Evolutionary conservation across 2,113 vertebrate species (phyloP).

Genomic region (Xyliphius kryptos): DNA sequence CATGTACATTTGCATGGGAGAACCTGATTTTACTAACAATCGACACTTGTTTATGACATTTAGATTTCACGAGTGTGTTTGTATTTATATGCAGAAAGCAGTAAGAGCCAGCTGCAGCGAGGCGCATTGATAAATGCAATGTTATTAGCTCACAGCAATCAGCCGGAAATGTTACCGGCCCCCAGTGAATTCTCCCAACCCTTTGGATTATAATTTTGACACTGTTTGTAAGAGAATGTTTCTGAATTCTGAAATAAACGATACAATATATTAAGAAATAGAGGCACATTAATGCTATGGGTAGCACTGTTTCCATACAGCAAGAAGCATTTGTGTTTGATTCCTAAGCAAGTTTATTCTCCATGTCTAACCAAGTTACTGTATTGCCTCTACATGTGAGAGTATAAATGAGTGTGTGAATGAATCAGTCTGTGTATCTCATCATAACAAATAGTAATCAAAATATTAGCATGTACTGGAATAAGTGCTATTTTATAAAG

Average conservation of each 20-base stretch:
- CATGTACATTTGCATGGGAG: neutral
- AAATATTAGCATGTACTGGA: no score
- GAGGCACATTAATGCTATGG: no score
- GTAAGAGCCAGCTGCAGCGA: neutral
- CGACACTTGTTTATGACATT: slow-evolving; percentile 3
- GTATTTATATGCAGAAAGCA: neutral
- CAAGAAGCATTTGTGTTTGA: no score
- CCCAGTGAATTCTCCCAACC: neutral
- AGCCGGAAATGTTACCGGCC: slow-evolving; percentile 1
- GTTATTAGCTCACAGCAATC: slow-evolving; percentile 12
- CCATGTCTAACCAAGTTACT: no score
- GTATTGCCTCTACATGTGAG: no score
- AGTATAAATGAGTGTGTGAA: no score
- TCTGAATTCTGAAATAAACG: neutral
- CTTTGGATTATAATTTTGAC: neutral
- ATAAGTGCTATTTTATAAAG: no score
- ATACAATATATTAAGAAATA: no score
- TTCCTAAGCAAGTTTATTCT: no score
- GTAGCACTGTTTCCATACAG: no score
- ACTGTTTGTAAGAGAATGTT: neutral
- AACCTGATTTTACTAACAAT: neutral
- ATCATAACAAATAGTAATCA: no score
- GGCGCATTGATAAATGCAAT: neutral
- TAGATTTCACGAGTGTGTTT: slow-evolving; percentile 6
- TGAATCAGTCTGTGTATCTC: no score